phyloP scores from a whole-genome alignment of 2,113 vertebrate genomes.

The Procavia capensis region DNA sequence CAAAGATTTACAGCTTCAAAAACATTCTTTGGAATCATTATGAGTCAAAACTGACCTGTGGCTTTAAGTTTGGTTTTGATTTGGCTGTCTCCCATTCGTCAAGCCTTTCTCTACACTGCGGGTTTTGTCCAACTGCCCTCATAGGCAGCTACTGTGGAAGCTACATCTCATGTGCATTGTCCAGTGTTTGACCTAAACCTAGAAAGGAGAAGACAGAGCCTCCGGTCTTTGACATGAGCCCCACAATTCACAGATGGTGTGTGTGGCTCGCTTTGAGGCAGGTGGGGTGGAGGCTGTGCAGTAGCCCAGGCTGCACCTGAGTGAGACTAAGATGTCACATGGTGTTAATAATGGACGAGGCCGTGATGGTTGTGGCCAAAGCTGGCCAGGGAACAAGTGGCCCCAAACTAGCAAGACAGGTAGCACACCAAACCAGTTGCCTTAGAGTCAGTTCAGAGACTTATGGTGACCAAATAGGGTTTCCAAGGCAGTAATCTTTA shows the following conservation, averaged over 20 bases:
- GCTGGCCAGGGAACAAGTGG: neutral
- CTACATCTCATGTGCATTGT: neutral
- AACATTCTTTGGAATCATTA: too few species aligned
- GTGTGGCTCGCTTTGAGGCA: too few species aligned
- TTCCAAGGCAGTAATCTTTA: too few species aligned
- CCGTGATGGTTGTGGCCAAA: neutral
- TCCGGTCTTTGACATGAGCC: neutral
- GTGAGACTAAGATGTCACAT: neutral
- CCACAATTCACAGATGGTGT: neutral
- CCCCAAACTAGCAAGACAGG: neutral
- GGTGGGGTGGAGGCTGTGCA: accelerated
- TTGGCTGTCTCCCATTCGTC: too few species aligned
- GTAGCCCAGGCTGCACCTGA: accelerated
- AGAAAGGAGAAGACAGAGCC: neutral
- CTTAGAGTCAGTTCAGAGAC: too few species aligned
- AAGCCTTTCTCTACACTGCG: neutral
- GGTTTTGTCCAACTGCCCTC: neutral
- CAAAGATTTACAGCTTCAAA: too few species aligned
- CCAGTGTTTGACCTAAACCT: neutral
- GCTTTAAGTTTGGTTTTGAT: too few species aligned
- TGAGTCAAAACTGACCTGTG: too few species aligned
- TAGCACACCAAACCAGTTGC: too few species aligned
- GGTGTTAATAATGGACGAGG: too few species aligned
- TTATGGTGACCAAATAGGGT: too few species aligned
- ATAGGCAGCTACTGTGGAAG: neutral